Percentiles rank a stretch among this genome's conserved stretches.
Evolutionary conservation across 2,797 vertebrate genomes (phyloP).

Genomic region (Apogon talboti): DNA sequence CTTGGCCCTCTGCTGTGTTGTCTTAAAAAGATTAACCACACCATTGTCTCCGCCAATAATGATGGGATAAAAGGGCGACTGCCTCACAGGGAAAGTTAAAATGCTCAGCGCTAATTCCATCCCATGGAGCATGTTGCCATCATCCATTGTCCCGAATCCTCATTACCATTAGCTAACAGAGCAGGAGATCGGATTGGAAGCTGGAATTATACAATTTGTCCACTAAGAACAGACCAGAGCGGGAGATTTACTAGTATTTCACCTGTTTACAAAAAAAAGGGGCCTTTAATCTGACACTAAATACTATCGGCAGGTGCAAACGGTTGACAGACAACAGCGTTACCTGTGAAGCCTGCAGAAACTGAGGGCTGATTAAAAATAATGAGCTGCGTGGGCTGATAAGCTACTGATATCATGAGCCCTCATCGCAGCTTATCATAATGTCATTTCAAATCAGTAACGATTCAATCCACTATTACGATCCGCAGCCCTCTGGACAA

Average conservation of each 20-base stretch:
- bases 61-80: conserved; percentile 66
- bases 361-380: conserved; percentile 36
- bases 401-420: conserved; percentile 37
- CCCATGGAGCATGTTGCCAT: conserved; percentile 65
- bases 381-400: conserved; percentile 35
- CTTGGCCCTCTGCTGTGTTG: conserved; percentile 56
- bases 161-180: conserved; percentile 59
- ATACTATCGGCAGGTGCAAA: conserved; percentile 26
- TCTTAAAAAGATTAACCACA: conserved; percentile 77
- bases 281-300: conserved; percentile 3
- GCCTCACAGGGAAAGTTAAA: conserved; percentile 64
- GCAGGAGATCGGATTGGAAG: conserved; percentile 45
- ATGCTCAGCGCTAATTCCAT: conserved; percentile 62
- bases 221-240: conserved; percentile 10
- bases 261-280: conserved; percentile 41
- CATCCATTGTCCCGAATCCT: conserved; percentile 57
- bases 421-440: conserved; percentile 44
- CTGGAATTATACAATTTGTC: conserved; percentile 41
- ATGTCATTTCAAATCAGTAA: conserved; percentile 32
- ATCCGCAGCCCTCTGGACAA: conserved; percentile 16
- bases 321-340: conserved; percentile 12
- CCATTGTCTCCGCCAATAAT: conserved; percentile 73
- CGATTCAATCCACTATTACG: conserved; percentile 17
- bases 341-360: conserved; percentile 13
- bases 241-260: conserved; percentile 4